Evolutionary conservation across 2,113 vertebrate species (phyloP), one percentile per base, ranked within the genome.

Genomic region (Ailurus styani): DNA sequence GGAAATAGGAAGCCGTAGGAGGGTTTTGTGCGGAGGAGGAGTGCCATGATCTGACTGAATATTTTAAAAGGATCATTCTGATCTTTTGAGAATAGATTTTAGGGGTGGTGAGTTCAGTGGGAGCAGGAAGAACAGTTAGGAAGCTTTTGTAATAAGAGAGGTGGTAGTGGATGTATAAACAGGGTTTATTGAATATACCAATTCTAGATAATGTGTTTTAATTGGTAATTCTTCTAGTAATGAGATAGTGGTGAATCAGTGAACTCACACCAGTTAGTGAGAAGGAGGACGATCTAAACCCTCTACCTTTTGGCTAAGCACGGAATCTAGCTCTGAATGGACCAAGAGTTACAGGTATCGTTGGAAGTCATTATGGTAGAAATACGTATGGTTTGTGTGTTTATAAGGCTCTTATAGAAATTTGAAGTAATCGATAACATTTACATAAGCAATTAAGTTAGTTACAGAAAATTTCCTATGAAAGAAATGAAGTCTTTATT

Each of bases 401-500:
- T 15, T 68, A 13, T 81, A 84, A 95, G 13, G 29, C 17, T 77
- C 45, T 47, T 90, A 4, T n/a, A 72, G 81, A 83, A 96, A 84
- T 50, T 77, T 50, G 68, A 42, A 83, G 54, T 94, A 54, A 55
- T 42, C 66, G 75, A 64, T 73, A 77, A 91, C 31, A 54, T 87
- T 96, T 89, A 79, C 34, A 31, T 77, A 17, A 94, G 1, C 27
- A 34, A 52, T 60, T 50, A 27, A 5, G 78, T 64, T 83, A 89
- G 25, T 96, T 50, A 62, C 0, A 37, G 50, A 81, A 83, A 89
- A 72, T 70, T 66, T 73, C 15, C 13, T 90, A 0, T 87, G 60
- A 72, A 92, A 93, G n/a, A 95, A 87, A 40, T 13, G 6, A 78
- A 83, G 21, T 90, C 54, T 90, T 75, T 90, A 90, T 91, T 91